Base-by-base conservation (phyloP, 53 echinoderm and acorn worm genomes). In the Actinopyga echinites region DNA sequence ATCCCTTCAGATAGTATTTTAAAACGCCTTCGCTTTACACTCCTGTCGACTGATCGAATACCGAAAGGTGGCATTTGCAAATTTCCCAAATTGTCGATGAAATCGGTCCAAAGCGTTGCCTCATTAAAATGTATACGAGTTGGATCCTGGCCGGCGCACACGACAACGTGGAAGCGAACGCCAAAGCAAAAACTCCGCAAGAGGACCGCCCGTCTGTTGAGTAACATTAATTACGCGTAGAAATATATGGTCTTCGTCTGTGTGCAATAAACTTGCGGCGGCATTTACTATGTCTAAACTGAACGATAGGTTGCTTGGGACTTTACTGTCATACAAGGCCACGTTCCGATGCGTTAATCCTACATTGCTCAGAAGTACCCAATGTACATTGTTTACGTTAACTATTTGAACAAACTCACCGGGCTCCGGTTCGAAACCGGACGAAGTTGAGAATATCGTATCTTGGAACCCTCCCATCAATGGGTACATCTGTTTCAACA, bases 391-490 rank as follows among this genome's bases (percentile, higher is more conserved):
- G 24, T 8, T 34, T 6, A 79, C 9, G 28, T 79, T 57, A 23
- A 79, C 57, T 4, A 79, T 32, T 7, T 79, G 79, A 19, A 79
- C 59, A 79, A 79, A 79, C 37, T 79, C 79, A 58, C 57, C 24
- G 0, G 79, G n/a, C 37, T 56, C 79, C 7, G 57, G 32, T 12
- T 55, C 58, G 8, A 58, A 58, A 23, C 59, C 59, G 5, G 59
- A 5, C 8, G 56, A 55, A 20, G 12, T 55, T 20, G 56, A 13
- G 12, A 55, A 20, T 13, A 55, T 11, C 12, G 56, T 58, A 58
- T 58, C 9, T 58, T 58, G 59, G 22, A 58, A 8, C 59, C 4
- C 59, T 9, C 59, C 9, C 3, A 58, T 8, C 4, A 8, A 58
- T 8, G 9, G 56, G 20, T 55, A 58, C 25, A 5, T 5, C 8